Percentiles rank a stretch among this genome's conserved stretches.
These are phyloP conservation scores for Pedionomus torquatus DNA, from an alignment of 2,113 vertebrate species.

Conservation along the genomic window DNA sequence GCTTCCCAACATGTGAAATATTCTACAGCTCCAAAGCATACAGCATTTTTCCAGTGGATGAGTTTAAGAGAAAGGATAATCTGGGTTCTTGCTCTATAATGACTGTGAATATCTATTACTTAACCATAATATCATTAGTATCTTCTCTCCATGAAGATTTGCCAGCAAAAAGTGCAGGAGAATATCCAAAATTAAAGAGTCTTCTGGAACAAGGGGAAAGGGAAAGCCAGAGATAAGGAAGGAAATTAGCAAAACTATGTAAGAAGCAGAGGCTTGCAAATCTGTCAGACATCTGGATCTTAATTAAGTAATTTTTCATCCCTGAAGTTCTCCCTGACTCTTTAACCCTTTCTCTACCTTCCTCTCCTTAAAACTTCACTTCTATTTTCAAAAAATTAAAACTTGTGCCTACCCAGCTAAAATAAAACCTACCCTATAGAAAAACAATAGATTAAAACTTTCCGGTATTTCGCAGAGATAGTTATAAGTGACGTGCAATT, in stretches of 20 bases:
- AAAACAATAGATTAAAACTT: background rate
- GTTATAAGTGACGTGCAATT: background rate
- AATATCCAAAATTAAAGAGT: constrained; percentile 7
- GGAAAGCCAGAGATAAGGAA: constrained; percentile 50
- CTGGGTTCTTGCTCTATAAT: background rate
- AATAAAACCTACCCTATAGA: background rate
- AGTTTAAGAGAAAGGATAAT: constrained; percentile 23
- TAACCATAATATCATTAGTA: background rate
- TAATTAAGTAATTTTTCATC: constrained; percentile 50
- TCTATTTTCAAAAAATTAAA: background rate
- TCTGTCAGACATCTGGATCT: constrained; percentile 47
- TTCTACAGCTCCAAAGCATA: background rate
- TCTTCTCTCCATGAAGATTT: background rate
- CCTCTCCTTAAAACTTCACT: background rate
- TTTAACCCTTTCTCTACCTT: constrained; percentile 26
- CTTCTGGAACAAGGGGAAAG: constrained; percentile 30
- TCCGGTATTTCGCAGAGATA: background rate
- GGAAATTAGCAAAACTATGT: constrained; percentile 31
- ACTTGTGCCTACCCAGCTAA: background rate
- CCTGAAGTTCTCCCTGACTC: background rate
- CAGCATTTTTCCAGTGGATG: background rate
- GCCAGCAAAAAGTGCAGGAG: background rate
- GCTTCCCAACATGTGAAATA: background rate
- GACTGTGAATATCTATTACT: background rate
- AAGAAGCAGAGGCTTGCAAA: constrained; percentile 50